Evolutionary conservation across 2,888 invertebrate species (phyloP), one percentile per base, ranked within the genome.

Genomic region (Chrysomela aeneicollis): DNA sequence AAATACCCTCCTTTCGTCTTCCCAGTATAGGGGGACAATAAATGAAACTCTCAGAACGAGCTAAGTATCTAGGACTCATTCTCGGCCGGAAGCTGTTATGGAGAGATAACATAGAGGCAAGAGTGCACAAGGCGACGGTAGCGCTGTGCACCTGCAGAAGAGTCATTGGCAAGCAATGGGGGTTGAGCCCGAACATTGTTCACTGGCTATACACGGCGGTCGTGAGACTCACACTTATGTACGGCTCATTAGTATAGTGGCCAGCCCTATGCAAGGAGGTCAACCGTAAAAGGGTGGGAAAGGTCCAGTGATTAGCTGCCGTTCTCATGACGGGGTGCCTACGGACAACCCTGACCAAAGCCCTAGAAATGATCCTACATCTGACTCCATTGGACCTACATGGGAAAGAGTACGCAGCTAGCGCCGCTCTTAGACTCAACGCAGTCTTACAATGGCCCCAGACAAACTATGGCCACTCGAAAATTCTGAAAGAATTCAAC

Each of bases 381-480:
- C 35, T 35, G 35, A 35, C 35, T 35, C 35, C 12, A 35, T 35
- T 35, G 9, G 35, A 35, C 35, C 35, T 50, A 50, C 9, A 50
- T 18, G 8, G 50, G 10, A 5, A 50, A n/a, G 50, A 18, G 18
- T 50, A 21, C 50, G 50, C 50, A 21, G 50, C 50, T 50, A 17
- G 50, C 21, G 50, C 50, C 10, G 50, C 50, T 50, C 21, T 50
- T 21, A 50, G 50, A 50, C 50, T 50, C 18, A 50, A 50, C 19
- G 50, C 50, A 50, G 50, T 50, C 50, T 50, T 5, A 50, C 50
- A 19, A 50, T 50, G 50, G 50, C 50, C 50, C 19, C 18, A 50
- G 17, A 21, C 19, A 10, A 50, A 50, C 50, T 49, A 49, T 15
- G 49, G 49, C 49, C 18, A 49, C 49, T 49, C 49, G 1, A 49